These are phyloP conservation scores for Takifugu flavidus DNA, from an alignment of 2,113 vertebrate genomes.

Conservation along the genomic window DNA sequence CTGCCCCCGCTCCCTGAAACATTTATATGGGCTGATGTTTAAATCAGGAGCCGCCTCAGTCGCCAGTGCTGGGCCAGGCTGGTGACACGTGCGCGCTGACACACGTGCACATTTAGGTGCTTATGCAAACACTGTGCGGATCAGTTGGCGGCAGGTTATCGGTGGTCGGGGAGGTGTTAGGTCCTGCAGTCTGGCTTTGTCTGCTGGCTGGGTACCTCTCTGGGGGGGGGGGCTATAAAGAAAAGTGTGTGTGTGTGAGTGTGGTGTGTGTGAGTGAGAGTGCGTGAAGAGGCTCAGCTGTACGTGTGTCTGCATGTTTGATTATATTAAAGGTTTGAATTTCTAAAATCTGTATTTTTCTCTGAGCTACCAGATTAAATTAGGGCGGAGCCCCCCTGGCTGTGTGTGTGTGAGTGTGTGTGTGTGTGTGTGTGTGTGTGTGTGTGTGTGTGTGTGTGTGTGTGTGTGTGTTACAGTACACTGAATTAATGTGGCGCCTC, in stretches of 20 bases:
- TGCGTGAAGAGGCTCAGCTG: no score
- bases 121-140: background rate
- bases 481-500: constrained; percentile 53
- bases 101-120: constrained; percentile 5
- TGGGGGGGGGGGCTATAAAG: constrained; percentile 22
- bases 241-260: constrained; percentile 20
- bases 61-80: constrained; percentile 5
- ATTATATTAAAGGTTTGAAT: constrained; percentile 63
- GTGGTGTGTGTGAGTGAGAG: constrained; percentile 16
- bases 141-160: background rate
- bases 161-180: background rate
- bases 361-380: constrained; percentile 49
- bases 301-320: constrained; percentile 40
- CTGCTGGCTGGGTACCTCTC: constrained; percentile 41
- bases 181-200: constrained; percentile 42
- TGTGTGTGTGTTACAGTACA: constrained; percentile 42
- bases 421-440: constrained; percentile 7
- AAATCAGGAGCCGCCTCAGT: constrained; percentile 62
- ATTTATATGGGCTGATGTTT: constrained; percentile 73
- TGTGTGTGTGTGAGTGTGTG: constrained; percentile 19
- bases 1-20: constrained; percentile 60
- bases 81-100: constrained; percentile 9
- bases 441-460: constrained; percentile 10
- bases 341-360: constrained; percentile 43
- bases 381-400: constrained; percentile 36